A percentile compares a stretch with the other conserved stretches of the same genome.
Evolutionary conservation across 1,140 invertebrate genomes (phyloP).

Genomic region (Pseudobourletiella spinata): DNA sequence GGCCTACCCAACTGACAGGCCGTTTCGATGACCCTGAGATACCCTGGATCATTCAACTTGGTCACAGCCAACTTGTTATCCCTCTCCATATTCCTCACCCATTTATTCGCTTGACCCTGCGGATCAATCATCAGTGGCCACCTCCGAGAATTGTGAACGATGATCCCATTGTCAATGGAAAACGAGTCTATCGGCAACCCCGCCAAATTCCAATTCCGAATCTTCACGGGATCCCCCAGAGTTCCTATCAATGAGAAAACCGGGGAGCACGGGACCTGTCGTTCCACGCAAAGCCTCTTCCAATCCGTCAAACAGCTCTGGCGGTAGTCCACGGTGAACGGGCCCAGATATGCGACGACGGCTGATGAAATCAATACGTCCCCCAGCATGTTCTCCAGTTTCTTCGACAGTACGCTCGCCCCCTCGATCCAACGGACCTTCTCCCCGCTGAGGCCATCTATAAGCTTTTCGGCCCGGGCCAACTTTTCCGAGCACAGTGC

Average conservation of each 20-base stretch:
- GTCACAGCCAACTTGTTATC: constrained; percentile 69
- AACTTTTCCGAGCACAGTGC: constrained; percentile 86
- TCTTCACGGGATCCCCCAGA: constrained; percentile 73
- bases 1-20: constrained; percentile 72
- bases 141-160: constrained; percentile 68
- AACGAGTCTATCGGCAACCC: constrained; percentile 83
- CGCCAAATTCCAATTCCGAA: constrained; percentile 76
- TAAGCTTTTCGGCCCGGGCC: constrained; percentile 73
- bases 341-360: constrained; percentile 80
- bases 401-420: constrained; percentile 58
- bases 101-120: constrained; percentile 89
- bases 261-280: constrained; percentile 66
- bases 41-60: constrained; percentile 74
- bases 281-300: constrained; percentile 56
- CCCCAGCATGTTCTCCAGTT: constrained; percentile 74
- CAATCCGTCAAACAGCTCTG: constrained; percentile 49
- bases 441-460: constrained; percentile 80
- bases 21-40: constrained; percentile 64
- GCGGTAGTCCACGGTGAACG: constrained; percentile 72
- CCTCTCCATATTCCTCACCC: constrained; percentile 90
- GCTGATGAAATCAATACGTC: constrained; percentile 72
- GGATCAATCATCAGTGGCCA: constrained; percentile 94
- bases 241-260: constrained; percentile 67
- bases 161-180: constrained; percentile 90
- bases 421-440: constrained; percentile 77